These are phyloP conservation scores for Cylas formicarius DNA, from an alignment of 1,140 invertebrate genomes.

Conservation along the genomic window DNA sequence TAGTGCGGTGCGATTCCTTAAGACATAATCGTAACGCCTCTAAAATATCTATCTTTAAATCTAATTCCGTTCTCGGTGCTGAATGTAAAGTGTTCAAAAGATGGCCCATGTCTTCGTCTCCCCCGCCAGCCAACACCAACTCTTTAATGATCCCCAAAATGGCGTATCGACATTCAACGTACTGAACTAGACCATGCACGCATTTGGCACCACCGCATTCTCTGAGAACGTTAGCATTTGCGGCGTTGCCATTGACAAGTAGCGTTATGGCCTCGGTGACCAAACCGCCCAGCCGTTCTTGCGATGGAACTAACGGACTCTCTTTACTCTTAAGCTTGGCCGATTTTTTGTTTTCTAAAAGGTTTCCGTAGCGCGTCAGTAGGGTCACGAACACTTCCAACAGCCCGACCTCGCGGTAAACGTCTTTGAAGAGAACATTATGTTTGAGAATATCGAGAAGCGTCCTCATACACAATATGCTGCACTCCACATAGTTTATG, in stretches of 20 bases:
- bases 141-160: slow-evolving; percentile 66
- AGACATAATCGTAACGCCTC: slow-evolving; percentile 83
- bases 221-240: slow-evolving; percentile 87
- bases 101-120: slow-evolving; percentile 92
- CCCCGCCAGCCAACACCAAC: slow-evolving; percentile 80
- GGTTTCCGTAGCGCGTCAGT: slow-evolving; percentile 74
- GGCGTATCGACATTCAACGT: slow-evolving; percentile 57
- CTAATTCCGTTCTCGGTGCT: slow-evolving; percentile 66
- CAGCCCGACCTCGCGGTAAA: slow-evolving; percentile 95
- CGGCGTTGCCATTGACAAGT: slow-evolving; percentile 69
- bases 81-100: slow-evolving; percentile 87
- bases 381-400: slow-evolving; percentile 95
- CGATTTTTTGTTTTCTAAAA: slow-evolving; percentile 58
- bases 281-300: slow-evolving; percentile 73
- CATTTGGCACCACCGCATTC: slow-evolving; percentile 88
- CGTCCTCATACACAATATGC: slow-evolving; percentile 82
- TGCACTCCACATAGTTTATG: slow-evolving; percentile 68
- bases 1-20: slow-evolving; percentile 88
- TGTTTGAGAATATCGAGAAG: slow-evolving; percentile 83
- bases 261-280: slow-evolving; percentile 83
- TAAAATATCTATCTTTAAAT: slow-evolving; percentile 85
- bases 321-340: slow-evolving; percentile 38
- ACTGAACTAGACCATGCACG: slow-evolving; percentile 83
- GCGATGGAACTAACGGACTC: slow-evolving; percentile 52
- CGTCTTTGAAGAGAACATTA: slow-evolving; percentile 93